Evolutionary conservation across 2,113 vertebrate species (phyloP), one percentile per base, ranked within the genome.

Genomic region (Macrotis lagotis): DNA sequence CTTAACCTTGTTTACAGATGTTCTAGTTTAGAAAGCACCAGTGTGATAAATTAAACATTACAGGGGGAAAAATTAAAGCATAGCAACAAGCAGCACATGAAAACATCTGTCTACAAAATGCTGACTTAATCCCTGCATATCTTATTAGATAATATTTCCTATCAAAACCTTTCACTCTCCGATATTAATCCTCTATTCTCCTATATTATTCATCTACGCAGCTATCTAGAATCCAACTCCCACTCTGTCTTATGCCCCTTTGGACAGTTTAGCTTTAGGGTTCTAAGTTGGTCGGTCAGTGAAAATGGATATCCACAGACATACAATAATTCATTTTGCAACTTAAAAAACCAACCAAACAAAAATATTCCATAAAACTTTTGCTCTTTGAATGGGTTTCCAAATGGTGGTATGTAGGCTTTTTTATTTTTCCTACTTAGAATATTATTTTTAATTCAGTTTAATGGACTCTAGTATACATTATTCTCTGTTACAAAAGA

Each of bases 1-100:
- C 97, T 98, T 98, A 96, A 98, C 97, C 97, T 98, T 98, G 98
- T 98, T 98, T 98, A 98, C 98, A 98, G 98, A 98, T 98, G 97
- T 98, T 98, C 98, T 95, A 95, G 96, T 98, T 98, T 98, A 98
- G 98, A 97, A 98, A 98, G 97, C 96, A 91, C 97, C 93, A 97
- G 97, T 97, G 97, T 98, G 96, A 98, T 99, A 98, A 99, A 99
- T 98, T 98, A 98, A 99, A 98, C 98, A 98, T 98, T 98, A 97
- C 97, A 97, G 90, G 97, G 94, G 88, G 50, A 96, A 98, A 97
- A 98, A 95, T 88, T 96, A 97, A 98, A 98, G 97, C 97, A 90
- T 95, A 97, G 96, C 97, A 98, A 96, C 98, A 98, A 94, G 98
- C 98, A 98, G 97, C 97, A 97, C 97, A 94, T 96, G 97, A 98